phyloP scores from a whole-genome alignment of 1,140 invertebrate genomes.

The Hyles euphorbiae region DNA sequence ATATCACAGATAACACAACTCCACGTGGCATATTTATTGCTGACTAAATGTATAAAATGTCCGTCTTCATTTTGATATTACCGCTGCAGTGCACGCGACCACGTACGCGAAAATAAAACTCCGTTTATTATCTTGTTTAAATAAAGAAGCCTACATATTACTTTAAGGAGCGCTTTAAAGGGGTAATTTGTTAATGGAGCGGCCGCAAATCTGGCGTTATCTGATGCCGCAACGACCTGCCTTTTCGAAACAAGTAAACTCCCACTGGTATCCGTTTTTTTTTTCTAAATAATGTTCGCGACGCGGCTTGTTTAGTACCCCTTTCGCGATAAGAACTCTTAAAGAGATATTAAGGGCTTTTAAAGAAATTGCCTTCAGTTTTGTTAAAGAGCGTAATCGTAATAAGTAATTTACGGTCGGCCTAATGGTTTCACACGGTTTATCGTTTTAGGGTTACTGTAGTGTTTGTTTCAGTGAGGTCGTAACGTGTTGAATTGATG shows the following conservation, averaged over 20 bases:
- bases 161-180: slow-evolving; percentile 40
- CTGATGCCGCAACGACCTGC: slow-evolving; percentile 59
- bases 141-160: slow-evolving; percentile 35
- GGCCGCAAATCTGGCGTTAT: slow-evolving; percentile 64
- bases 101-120: slow-evolving; percentile 19
- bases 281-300: slow-evolving; percentile 67
- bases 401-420: too few relatives aligned
- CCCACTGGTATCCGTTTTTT: slow-evolving; percentile 50
- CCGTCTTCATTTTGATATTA: slow-evolving; percentile 20
- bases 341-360: slow-evolving; percentile 67
- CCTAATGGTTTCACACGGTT: too few relatives aligned
- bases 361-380: slow-evolving; percentile 58
- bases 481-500: too few relatives aligned
- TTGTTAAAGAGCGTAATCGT: slow-evolving; percentile 6
- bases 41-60: slow-evolving; percentile 13
- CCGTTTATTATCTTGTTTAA: slow-evolving; percentile 26
- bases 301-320: slow-evolving; percentile 57
- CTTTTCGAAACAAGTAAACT: slow-evolving; percentile 65
- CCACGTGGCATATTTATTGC: not conserved
- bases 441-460: too few relatives aligned
- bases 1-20: not conserved
- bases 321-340: slow-evolving; percentile 60
- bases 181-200: slow-evolving; percentile 68
- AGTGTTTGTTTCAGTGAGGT: too few relatives aligned
- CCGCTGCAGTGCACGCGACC: slow-evolving; percentile 22